phyloP scores from a whole-genome alignment of 1,140 invertebrate genomes.

The Trigoniulus corallinus region DNA sequence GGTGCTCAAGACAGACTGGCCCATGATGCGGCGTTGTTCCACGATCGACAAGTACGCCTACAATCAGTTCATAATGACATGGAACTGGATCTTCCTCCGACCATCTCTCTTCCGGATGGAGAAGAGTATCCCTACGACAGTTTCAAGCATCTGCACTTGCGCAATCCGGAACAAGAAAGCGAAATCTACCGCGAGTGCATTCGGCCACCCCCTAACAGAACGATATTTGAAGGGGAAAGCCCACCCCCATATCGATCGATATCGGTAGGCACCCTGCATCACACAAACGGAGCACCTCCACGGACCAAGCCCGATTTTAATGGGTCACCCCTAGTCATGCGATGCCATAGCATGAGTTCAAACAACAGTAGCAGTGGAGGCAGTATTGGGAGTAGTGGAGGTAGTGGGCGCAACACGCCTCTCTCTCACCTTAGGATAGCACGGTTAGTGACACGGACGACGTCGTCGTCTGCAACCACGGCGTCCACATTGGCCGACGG shows the following conservation, averaged over 20 bases:
- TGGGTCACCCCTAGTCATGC: conserved; percentile 13
- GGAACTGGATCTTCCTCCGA: conserved; percentile 44
- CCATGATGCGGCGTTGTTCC: conserved; percentile 33
- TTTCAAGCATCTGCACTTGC: conserved; percentile 40
- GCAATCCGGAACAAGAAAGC: conserved; percentile 42
- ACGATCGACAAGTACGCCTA: conserved; percentile 37
- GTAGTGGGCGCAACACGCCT: conserved; percentile 1
- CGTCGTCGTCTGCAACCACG: neutral
- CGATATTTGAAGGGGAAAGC: conserved; percentile 45
- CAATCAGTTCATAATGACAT: conserved; percentile 41
- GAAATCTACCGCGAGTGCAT: conserved; percentile 51
- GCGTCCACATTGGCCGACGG: neutral
- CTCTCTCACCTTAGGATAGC: neutral
- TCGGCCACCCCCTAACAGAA: conserved; percentile 49
- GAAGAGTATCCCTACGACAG: conserved; percentile 45
- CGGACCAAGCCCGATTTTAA: neutral
- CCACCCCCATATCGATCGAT: conserved; percentile 44
- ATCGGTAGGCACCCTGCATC: conserved; percentile 29
- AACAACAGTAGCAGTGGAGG: conserved; percentile 1
- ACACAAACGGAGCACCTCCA: conserved; percentile 5
- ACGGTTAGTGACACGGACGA: neutral
- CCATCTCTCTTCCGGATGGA: conserved; percentile 47
- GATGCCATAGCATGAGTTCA: conserved; percentile 13
- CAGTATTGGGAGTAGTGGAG: conserved; percentile 7
- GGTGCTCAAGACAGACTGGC: conserved; percentile 35